Percentiles rank a stretch among this genome's conserved stretches.
Evolutionary conservation across 2,113 vertebrate species (phyloP).

Genomic region (Grammomys surdaster): DNA sequence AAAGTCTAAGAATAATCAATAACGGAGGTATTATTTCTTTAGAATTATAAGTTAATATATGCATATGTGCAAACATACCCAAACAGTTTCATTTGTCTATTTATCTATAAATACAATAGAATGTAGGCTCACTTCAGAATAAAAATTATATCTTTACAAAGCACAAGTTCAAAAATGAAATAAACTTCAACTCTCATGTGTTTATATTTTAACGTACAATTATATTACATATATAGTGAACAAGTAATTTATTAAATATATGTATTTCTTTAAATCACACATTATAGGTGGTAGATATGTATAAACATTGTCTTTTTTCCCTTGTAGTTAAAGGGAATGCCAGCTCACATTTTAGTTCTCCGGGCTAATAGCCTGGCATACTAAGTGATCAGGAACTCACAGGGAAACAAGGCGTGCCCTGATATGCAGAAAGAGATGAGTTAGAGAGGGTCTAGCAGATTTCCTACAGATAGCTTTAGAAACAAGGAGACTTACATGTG

Average conservation of each 20-base stretch:
- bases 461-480: not conserved
- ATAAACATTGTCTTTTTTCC: not conserved
- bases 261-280: not conserved
- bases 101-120: not conserved
- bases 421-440: not conserved
- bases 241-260: not conserved
- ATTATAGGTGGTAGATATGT: not conserved
- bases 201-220: not conserved
- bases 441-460: not conserved
- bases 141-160: constrained; percentile 34
- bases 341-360: not conserved
- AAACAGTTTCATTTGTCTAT: not conserved
- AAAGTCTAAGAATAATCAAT: not conserved
- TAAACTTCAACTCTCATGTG: not conserved
- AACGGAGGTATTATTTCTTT: not conserved
- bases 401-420: not conserved
- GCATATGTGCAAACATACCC: not conserved
- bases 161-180: constrained; percentile 12
- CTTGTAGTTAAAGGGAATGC: not conserved
- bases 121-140: not conserved
- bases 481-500: not conserved
- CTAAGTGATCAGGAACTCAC: not conserved
- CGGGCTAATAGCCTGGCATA: not conserved
- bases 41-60: not conserved
- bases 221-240: not conserved